Evolutionary conservation across 2,113 vertebrate genomes (phyloP), one percentile per base, ranked within the genome.

Genomic region (Galeopterus variegatus): DNA sequence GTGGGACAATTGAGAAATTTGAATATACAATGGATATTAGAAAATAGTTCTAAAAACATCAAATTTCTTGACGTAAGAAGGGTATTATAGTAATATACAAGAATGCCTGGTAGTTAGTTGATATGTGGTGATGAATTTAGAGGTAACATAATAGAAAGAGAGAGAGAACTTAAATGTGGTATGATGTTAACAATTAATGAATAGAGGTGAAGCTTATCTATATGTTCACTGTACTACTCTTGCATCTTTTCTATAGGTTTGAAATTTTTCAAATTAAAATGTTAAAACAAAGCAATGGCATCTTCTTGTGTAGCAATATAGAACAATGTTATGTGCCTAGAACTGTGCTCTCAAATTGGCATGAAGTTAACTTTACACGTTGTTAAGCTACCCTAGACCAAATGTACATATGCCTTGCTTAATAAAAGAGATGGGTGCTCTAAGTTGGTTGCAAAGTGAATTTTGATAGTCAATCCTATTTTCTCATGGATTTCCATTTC

Each of bases 61-160:
- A 70, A 88, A 83, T 91, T 84, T 90, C 75, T 95, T 91, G 56
- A 5, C 45, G 75, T 87, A 76, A 64, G 88, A 50, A 67, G 79
- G 18, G 18, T 81, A 79, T 88, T 81, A 36, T 64, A 50, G 52
- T 58, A 83, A 86, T 94, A 81, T 60, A n/a, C 54, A 83, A 92
- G 92, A 91, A 88, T 89, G n/a, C 28, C 56, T 64, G n/a, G 31
- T 69, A 75, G 23, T 88, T 64, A 84, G 62, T 18, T 88, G 50
- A 89, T 73, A 88, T 3, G 12, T 69, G 41, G 48, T 81, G 52
- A 82, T 90, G 10, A 45, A 82, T 85, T 93, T 94, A 90, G 80
- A 90, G 73, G 41, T n/a, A 4, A 28, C 48, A 0, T 36, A 26
- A 79, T 12, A 52, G 26, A 56, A 36, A 77, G 4, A 6, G 6